Evolutionary conservation across 1,140 invertebrate genomes (phyloP), one percentile per base, ranked within the genome.

Genomic region (Pachypsylla venusta): DNA sequence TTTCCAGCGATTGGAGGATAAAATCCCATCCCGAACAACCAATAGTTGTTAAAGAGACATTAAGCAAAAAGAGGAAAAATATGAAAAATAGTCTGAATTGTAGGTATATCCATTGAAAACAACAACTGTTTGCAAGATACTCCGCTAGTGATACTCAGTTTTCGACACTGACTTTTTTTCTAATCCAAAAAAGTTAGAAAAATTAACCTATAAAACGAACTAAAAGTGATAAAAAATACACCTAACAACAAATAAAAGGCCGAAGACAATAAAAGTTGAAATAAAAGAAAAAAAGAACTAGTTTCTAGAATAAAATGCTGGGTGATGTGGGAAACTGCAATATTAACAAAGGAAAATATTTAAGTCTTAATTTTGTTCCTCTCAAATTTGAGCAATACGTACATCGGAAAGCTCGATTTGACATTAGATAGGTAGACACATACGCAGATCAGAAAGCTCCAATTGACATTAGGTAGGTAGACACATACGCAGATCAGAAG

Each of bases 321-420:
- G n/a, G n/a, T n/a, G n/a, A n/a, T 48, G 42, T 48, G 42, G n/a
- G 42, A 48, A 48, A 48, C 16, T 48, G 42, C 42, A 48, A 48
- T 48, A 48, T 48, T 48, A 48, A 48, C 42, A 48, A 22, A 48
- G 4, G 42, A 48, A 48, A 48, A 48, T 48, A 19, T 48, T 19
- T 48, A 19, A 48, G 22, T 48, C 42, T 35, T 35, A 16, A 35
- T 35, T 35, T 35, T 35, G 10, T 35, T 35, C 30, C 16, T 35
- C 16, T 16, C 22, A 19, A 10, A 4, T 4, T 48, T 48, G 30
- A 35, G n/a, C 30, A 35, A 35, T 35, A n/a, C 7, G n/a, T n/a
- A 35, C 30, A 7, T 7, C 7, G n/a, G n/a, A 7, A 35, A 7
- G 7, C 30, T 35, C 7, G 7, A 35, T 35, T 7, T 35, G n/a